A percentile compares a stretch with the other conserved stretches of the same genome.
Conservation (phyloP, 2,113 vertebrate species). For the Heteronetta atricapilla region DNA sequence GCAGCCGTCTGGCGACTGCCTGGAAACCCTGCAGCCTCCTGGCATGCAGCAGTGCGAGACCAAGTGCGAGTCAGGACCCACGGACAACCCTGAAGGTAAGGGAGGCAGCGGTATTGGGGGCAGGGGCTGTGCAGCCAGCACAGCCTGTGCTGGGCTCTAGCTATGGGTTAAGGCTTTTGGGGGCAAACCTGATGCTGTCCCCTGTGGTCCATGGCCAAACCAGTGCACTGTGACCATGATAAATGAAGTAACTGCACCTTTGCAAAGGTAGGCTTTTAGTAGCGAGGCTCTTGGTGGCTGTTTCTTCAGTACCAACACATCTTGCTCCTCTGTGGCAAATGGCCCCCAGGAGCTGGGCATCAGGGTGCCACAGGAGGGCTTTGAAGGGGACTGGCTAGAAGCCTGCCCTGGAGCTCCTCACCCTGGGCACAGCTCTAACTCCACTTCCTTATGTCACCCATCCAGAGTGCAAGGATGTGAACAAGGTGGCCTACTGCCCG, state of each 20-base stretch:
- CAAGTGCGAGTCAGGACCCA: slow-evolving; percentile 87
- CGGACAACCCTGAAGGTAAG: slow-evolving; percentile 91
- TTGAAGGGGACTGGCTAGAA: not conserved
- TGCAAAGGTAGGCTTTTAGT: not conserved
- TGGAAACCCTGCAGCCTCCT: slow-evolving; percentile 84
- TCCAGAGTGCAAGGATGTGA: slow-evolving; percentile 99
- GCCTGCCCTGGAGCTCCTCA: rapidly evolving
- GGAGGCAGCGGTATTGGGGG: rapidly evolving
- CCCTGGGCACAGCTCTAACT: not conserved
- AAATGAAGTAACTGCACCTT: not conserved
- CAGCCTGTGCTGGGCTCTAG: rapidly evolving
- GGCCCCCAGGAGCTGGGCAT: not conserved
- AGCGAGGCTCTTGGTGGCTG: not conserved
- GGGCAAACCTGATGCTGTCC: not conserved
- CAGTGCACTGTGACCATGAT: rapidly evolving
- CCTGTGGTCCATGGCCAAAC: not conserved
- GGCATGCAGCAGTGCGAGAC: slow-evolving; percentile 92
- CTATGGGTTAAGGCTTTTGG: not conserved
- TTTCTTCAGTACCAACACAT: rapidly evolving
- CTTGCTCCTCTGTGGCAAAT: not conserved
- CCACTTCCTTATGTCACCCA: not conserved
- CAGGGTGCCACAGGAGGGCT: not conserved
- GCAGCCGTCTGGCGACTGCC: slow-evolving; percentile 86
- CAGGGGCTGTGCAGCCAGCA: rapidly evolving
- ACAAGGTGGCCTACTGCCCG: slow-evolving; percentile 99